Conservation (phyloP, 2,797 vertebrate species). For the Gallinago nigripennis region DNA sequence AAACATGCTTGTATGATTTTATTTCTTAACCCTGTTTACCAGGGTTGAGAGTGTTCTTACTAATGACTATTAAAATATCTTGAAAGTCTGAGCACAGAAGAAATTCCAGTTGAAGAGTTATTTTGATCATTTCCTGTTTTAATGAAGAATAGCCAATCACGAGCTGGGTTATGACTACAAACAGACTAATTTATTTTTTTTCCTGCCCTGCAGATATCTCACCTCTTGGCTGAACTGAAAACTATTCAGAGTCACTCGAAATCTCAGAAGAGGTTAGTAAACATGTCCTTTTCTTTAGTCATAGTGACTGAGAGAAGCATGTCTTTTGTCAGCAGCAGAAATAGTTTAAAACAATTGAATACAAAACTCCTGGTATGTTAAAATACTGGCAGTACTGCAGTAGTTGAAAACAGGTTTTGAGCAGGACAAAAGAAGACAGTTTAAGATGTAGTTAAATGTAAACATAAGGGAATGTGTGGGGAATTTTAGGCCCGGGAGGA, state of each 20-base stretch:
- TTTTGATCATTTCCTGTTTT: neutral
- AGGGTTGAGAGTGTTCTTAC: neutral
- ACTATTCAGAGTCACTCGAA: slow-evolving; percentile 73
- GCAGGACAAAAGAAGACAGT: neutral
- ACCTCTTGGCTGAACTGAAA: slow-evolving; percentile 84
- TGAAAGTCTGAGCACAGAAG: neutral
- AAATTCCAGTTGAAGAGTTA: neutral
- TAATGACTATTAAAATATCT: neutral
- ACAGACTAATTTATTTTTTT: neutral
- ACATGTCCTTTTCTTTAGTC: neutral
- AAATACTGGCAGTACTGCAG: neutral
- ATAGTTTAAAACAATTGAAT: neutral
- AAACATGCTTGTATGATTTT: neutral
- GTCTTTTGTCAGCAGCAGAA: neutral
- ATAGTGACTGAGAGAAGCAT: neutral
- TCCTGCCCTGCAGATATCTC: slow-evolving; percentile 80
- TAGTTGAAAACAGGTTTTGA: neutral
- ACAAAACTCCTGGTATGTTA: neutral
- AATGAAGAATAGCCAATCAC: neutral
- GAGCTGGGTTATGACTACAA: neutral
- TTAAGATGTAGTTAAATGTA: neutral
- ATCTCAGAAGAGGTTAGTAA: slow-evolving; percentile 87
- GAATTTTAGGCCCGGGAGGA: neutral
- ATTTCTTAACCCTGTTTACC: neutral
- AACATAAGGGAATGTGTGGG: neutral